Evolutionary conservation across 2,113 vertebrate species (phyloP), one percentile per base, ranked within the genome.

Genomic region (Apodemus sylvaticus): DNA sequence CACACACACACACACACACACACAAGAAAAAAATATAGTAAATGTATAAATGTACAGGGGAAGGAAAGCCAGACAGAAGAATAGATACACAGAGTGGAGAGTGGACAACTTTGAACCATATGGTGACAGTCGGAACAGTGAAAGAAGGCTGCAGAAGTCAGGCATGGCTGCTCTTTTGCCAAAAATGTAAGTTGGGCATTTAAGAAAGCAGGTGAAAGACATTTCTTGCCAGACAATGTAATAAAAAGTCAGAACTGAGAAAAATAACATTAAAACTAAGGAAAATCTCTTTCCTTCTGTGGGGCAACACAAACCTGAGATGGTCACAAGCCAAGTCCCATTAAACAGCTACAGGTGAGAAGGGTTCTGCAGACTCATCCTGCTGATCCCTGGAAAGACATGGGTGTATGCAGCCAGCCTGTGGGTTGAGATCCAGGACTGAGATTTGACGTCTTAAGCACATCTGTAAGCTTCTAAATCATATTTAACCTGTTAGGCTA

Each of bases 211-310:
- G 70, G 20, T 83, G 79, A 87, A 87, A 96, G 70, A 74, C 92
- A 94, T 13, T 85, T 11, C 53, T 91, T 92, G 58, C 81, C 34
- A 82, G 89, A 86, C 91, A 53, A 70, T 39, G 1, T 20, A 94
- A 66, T 53, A 60, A 94, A 85, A 3, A 96, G 11, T 96, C 77
- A 92, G 19, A 36, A 77, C 48, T 76, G 60, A 93, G 79, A 70
- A 85, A 96, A 83, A 71, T 36, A 64, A 77, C 53, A 91, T 31
- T 86, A 64, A 24, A 74, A 90, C 55, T 87, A 76, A 90, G 36
- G n/a, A 58, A 92, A 85, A 88, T 53, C 48, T 26, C 51, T 86
- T 89, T 76, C 85, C 71, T 86, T 64, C 19, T 64, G 39, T 71
- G 51, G 16, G 26, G 76, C 48, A 82, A 92, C 70, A 89, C 7